These are phyloP conservation scores for Calliopum simillimum DNA, from an alignment of 2,888 invertebrate genomes.

Conservation along the genomic window DNA sequence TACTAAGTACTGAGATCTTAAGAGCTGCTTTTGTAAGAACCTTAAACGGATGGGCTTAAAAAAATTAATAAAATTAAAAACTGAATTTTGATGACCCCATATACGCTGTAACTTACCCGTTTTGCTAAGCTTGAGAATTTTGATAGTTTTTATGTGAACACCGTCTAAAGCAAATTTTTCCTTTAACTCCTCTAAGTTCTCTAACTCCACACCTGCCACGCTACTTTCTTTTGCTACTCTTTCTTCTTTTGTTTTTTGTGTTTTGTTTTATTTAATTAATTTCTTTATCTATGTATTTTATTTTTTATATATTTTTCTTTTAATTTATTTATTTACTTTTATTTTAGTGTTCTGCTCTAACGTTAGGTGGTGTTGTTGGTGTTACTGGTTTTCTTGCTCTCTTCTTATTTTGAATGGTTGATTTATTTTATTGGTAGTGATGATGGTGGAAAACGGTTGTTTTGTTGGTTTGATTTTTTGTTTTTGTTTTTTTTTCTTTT, in stretches of 20 bases:
- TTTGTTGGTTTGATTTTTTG: constrained; percentile 24
- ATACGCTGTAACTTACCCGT: constrained; percentile 55
- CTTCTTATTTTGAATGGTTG: constrained; percentile 17
- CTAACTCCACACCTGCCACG: constrained; percentile 25
- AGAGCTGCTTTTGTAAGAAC: too few species aligned
- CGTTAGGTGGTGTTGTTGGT: constrained; percentile 29
- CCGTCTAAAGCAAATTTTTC: constrained; percentile 47
- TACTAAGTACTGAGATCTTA: too few species aligned
- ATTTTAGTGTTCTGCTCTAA: constrained; percentile 1
- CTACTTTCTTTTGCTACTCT: not conserved
- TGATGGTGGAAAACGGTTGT: constrained; percentile 34
- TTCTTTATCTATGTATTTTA: constrained; percentile 17
- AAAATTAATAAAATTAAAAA: too few species aligned
- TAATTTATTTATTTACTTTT: constrained; percentile 29
- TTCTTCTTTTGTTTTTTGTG: constrained; percentile 23
- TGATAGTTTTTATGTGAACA: constrained; percentile 57
- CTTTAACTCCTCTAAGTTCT: constrained; percentile 34
- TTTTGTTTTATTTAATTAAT: constrained; percentile 40
- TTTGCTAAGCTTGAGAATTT: constrained; percentile 64
- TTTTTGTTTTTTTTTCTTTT: too few species aligned
- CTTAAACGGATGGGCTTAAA: too few species aligned
- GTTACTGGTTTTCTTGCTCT: constrained; percentile 35
- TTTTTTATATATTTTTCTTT: constrained; percentile 39
- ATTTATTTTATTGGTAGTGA: not conserved
- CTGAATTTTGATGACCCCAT: too few species aligned